phyloP scores from a whole-genome alignment of 1,140 invertebrate genomes.

The Drosophila kanapiae region DNA sequence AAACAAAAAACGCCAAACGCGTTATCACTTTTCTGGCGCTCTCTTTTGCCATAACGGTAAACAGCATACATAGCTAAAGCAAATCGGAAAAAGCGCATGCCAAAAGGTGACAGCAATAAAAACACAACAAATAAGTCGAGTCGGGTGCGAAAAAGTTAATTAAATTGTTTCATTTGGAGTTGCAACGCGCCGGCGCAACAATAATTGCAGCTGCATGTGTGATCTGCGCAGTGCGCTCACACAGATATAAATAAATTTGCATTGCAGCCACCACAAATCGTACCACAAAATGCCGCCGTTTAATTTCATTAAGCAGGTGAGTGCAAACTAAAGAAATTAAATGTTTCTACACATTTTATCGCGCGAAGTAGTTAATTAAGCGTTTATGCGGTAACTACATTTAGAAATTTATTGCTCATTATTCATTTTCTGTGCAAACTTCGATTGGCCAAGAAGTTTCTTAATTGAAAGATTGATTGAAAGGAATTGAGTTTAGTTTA shows the following conservation, averaged over 20 bases:
- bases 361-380: conserved; percentile 36
- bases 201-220: conserved; percentile 16
- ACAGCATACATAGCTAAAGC: conserved; percentile 12
- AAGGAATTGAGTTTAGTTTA: too few species aligned
- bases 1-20: conserved; percentile 29
- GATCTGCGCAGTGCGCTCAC: conserved; percentile 16
- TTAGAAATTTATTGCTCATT: conserved; percentile 19
- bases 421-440: conserved; percentile 1
- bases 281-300: conserved; percentile 76
- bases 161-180: conserved; percentile 60
- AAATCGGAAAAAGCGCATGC: conserved; percentile 41
- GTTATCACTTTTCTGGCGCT: conserved; percentile 12
- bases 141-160: conserved; percentile 69
- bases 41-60: conserved; percentile 45
- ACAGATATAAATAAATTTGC: conserved; percentile 42
- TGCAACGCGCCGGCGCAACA: conserved; percentile 37
- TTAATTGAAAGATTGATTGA: conserved; percentile 7
- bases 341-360: conserved; percentile 27
- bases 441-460: conserved; percentile 15
- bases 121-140: conserved; percentile 39
- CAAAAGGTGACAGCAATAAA: conserved; percentile 61
- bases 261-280: conserved; percentile 41
- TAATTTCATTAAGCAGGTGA: conserved; percentile 83
- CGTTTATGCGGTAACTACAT: conserved; percentile 20
- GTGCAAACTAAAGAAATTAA: conserved; percentile 41